phyloP scores from a whole-genome alignment of 2,113 vertebrate species.

The Fukomys damarensis region DNA sequence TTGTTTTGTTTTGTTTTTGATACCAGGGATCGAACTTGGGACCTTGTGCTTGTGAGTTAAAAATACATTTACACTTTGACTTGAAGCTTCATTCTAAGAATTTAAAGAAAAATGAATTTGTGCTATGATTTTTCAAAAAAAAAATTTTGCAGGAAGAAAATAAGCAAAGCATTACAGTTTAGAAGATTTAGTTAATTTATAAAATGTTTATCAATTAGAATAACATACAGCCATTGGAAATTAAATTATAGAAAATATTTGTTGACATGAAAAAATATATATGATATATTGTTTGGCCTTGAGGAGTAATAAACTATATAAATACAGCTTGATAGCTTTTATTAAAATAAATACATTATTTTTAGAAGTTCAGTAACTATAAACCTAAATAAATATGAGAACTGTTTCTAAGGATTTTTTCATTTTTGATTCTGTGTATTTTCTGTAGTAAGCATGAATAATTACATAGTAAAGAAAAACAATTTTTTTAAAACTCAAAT shows the following conservation, averaged over 20 bases:
- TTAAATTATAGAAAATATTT: neutral
- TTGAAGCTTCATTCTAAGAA: neutral
- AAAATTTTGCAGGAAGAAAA: conserved; percentile 17
- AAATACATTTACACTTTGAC: neutral
- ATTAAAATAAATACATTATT: conserved; percentile 4
- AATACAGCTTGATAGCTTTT: neutral
- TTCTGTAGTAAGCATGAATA: neutral
- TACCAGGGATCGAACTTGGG: no score
- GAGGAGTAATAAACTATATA: neutral
- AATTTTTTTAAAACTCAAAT: conserved; percentile 38
- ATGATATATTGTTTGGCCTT: neutral
- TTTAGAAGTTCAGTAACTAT: conserved; percentile 2
- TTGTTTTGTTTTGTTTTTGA: no score
- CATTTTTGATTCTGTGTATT: neutral
- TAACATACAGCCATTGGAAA: neutral
- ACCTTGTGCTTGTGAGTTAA: no score
- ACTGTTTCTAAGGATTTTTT: neutral
- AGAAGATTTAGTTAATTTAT: conserved; percentile 17
- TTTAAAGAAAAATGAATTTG: neutral
- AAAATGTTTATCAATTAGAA: neutral
- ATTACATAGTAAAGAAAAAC: neutral
- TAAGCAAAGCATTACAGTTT: neutral
- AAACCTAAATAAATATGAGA: conserved; percentile 27
- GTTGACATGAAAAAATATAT: neutral
- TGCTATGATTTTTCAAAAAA: neutral